Base-by-base conservation (phyloP, 2,113 vertebrate species). In the Eurypyga helias region DNA sequence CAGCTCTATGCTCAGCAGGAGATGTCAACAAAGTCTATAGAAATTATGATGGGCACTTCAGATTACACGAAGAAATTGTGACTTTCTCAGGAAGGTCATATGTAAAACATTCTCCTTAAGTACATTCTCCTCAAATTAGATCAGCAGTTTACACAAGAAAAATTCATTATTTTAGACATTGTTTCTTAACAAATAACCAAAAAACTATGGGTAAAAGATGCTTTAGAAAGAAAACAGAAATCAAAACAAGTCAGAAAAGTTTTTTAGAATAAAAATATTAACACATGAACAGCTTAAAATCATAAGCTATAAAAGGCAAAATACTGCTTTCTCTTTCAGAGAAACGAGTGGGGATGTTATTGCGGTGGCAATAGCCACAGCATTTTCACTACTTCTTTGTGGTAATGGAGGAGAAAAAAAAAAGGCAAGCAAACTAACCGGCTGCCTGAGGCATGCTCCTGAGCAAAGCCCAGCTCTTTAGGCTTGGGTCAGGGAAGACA, bases 11-110 rank as follows among this genome's bases (percentile, higher is more conserved):
- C 88, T 94, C 93, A 96, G 95, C 90, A 88, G 93, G 92, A 97
- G 95, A 96, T 67, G 77, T 96, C 95, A 96, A 95, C 94, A 93
- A 86, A 95, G 52, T 75, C 91, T 94, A 93, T 87, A 96, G 92
- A 93, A 94, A 92, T 96, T 95, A 92, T 92, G 90, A 96, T 43
- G 69, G 45, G 77, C 19, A 4, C 90, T 92, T 96, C 88, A 93
- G 77, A 93, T 96, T 95, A 95, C 92, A 89, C 0, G 76, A 92
- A 93, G 83, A 95, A 95, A 95, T 89, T 79, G 77, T 93, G 89
- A 97, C 92, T 96, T 95, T 83, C 90, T 89, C 88, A 65, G 87
- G 91, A 96, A 90, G 96, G 94, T 94, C 92, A 80, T 85, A 94
- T 93, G 66, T 95, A 96, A 95, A 96, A 91, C 83, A 73, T 92